Evolutionary conservation across 2,113 vertebrate genomes (phyloP).

Genomic region (Protobothrops flavoviridis): DNA sequence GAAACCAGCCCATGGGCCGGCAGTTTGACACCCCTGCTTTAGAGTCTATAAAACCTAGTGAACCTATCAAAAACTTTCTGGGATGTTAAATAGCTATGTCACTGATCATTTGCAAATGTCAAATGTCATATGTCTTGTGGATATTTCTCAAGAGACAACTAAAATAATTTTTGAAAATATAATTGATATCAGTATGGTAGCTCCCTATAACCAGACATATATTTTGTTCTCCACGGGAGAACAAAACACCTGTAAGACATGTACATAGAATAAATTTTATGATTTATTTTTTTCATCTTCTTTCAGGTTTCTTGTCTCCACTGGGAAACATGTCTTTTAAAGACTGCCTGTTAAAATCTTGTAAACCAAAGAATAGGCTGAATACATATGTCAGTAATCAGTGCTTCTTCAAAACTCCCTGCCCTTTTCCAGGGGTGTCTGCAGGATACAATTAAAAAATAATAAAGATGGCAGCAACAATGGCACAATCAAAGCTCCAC

Average conservation of each 20-base stretch:
- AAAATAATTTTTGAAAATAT: not conserved
- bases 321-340: not conserved
- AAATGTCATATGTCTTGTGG: not conserved
- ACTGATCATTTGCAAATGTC: not conserved
- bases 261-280: not conserved
- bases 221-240: not conserved
- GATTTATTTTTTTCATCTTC: not conserved
- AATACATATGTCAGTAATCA: not conserved
- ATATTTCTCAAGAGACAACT: not conserved
- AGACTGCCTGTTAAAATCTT: not conserved
- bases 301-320: not conserved
- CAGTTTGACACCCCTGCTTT: not conserved
- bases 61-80: not conserved
- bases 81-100: not conserved
- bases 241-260: not conserved
- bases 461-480: not conserved
- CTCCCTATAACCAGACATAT: not conserved
- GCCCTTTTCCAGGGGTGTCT: not conserved
- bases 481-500: not conserved
- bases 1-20: fast-evolving
- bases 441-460: not conserved
- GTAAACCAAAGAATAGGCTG: not conserved
- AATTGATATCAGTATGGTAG: not conserved
- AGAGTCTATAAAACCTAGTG: not conserved
- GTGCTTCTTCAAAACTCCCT: not conserved